A percentile compares a stretch with the other conserved stretches of the same genome.
Conservation (phyloP, 2,797 vertebrate genomes). For the Thalassophryne amazonica region DNA sequence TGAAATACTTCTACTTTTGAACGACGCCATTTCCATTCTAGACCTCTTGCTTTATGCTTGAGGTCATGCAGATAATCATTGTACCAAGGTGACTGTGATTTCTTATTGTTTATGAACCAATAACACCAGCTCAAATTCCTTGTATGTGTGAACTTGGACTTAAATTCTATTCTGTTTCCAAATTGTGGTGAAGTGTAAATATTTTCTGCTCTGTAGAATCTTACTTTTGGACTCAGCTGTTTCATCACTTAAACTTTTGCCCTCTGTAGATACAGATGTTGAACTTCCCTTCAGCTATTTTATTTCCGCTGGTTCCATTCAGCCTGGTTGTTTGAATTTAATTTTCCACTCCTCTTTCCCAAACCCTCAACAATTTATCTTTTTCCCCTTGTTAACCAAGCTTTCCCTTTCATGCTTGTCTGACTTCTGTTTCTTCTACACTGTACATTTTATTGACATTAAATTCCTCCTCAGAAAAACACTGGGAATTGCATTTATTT, state of each 20-base stretch:
- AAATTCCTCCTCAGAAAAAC: conserved; percentile 1
- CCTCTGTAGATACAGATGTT: conserved; percentile 9
- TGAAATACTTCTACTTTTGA: too few species aligned
- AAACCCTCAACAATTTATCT: conserved; percentile 37
- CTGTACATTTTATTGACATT: not conserved
- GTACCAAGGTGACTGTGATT: too few species aligned
- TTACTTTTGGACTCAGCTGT: too few species aligned
- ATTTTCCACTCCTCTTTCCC: conserved; percentile 25
- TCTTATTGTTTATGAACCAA: too few species aligned
- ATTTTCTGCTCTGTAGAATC: too few species aligned
- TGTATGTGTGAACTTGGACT: too few species aligned
- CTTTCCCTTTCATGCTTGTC: conserved; percentile 8
- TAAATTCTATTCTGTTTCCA: too few species aligned
- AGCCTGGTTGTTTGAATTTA: conserved; percentile 22
- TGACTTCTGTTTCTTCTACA: conserved; percentile 7
- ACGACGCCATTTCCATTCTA: too few species aligned
- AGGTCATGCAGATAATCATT: too few species aligned
- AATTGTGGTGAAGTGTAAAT: too few species aligned
- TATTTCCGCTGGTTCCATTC: not conserved
- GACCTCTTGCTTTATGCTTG: too few species aligned
- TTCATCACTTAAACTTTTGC: conserved; percentile 12
- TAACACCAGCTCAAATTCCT: too few species aligned
- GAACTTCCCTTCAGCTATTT: not conserved
- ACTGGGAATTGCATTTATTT: not conserved
- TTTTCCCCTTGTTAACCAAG: conserved; percentile 25